These are phyloP conservation scores for Cercocebus atys DNA, from an alignment of 2,113 vertebrate genomes.

Conservation along the genomic window DNA sequence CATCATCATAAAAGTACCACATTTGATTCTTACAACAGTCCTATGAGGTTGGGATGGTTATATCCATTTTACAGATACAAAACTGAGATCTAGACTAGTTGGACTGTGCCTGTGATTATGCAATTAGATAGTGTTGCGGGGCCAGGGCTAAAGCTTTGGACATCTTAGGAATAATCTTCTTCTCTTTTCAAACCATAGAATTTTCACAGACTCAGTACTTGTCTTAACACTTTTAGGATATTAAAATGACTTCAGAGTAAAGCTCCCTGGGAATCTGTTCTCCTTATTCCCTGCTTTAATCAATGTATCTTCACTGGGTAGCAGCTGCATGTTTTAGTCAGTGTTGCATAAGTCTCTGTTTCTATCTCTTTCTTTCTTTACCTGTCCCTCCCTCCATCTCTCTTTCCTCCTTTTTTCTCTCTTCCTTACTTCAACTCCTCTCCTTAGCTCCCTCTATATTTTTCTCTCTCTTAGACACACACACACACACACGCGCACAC, in stretches of 20 bases:
- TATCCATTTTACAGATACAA: not conserved
- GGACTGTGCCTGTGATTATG: not conserved
- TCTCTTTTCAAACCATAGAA: not conserved
- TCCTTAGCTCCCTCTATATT: too few species aligned
- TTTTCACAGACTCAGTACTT: not conserved
- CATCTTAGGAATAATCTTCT: not conserved
- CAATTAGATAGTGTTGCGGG: not conserved
- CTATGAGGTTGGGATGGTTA: not conserved
- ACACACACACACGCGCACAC: not conserved
- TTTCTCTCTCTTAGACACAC: too few species aligned
- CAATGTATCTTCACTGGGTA: not conserved
- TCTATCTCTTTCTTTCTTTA: not conserved
- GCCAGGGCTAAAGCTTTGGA: not conserved
- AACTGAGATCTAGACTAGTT: not conserved
- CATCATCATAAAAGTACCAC: not conserved
- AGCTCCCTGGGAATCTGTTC: not conserved
- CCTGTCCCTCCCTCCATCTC: not conserved
- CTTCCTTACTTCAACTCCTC: too few species aligned
- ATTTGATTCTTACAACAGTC: not conserved
- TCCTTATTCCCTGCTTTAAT: not conserved
- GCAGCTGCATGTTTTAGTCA: not conserved
- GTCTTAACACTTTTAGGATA: not conserved
- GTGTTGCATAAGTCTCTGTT: not conserved
- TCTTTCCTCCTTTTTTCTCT: not conserved
- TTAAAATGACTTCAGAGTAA: not conserved